Percentiles rank a stretch among this genome's conserved stretches.
These are phyloP conservation scores for Sporophila hypoxantha DNA, from an alignment of 2,113 vertebrate species.

Conservation along the genomic window DNA sequence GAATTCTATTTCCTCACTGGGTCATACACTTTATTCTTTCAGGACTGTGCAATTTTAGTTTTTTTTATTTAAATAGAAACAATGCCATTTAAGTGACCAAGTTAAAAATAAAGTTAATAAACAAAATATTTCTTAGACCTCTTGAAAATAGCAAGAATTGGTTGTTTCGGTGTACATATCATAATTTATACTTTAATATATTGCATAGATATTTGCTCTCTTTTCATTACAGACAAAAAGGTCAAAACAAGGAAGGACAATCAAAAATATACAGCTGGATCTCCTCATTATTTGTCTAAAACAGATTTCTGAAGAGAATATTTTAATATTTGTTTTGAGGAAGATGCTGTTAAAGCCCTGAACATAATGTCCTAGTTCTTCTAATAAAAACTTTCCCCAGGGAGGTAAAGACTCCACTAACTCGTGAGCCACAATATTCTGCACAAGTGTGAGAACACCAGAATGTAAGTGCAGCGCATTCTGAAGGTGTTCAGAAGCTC, in stretches of 20 bases:
- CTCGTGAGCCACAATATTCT: slow-evolving; percentile 26
- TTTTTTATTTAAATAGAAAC: not conserved
- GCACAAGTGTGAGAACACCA: not conserved
- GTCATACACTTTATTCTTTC: not conserved
- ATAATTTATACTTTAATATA: not conserved
- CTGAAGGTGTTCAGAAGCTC: not conserved
- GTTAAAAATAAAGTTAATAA: slow-evolving; percentile 1
- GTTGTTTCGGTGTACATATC: not conserved
- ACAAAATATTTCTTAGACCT: not conserved
- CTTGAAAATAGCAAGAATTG: not conserved
- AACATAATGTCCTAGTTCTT: slow-evolving; percentile 26
- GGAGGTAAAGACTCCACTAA: slow-evolving; percentile 37
- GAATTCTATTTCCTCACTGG: not conserved
- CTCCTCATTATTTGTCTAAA: not conserved
- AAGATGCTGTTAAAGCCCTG: slow-evolving; percentile 3
- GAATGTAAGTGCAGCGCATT: not conserved
- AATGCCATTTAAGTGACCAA: not conserved
- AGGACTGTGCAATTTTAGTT: not conserved
- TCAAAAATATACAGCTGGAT: not conserved
- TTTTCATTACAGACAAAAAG: not conserved
- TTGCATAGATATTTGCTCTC: not conserved
- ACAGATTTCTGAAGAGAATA: not conserved
- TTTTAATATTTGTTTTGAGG: not conserved
- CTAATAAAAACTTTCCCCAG: slow-evolving; percentile 60
- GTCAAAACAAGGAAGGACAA: not conserved